A percentile compares a stretch with the other conserved stretches of the same genome.
These are phyloP conservation scores for Perodicticus potto DNA, from an alignment of 2,797 vertebrate species.

Conservation along the genomic window DNA sequence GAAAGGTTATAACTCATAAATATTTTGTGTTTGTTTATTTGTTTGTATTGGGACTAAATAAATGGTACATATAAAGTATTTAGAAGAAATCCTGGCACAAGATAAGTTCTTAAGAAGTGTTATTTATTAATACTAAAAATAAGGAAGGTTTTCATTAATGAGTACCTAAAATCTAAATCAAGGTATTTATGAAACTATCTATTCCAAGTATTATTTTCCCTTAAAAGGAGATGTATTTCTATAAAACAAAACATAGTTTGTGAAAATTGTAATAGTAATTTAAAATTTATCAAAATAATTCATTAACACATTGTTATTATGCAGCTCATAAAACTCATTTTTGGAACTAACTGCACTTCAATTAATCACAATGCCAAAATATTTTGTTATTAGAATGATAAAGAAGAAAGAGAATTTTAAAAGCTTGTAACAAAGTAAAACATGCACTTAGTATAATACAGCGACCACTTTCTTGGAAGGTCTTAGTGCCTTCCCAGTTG, in stretches of 20 bases:
- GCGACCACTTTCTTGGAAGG: not conserved
- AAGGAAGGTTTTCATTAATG: not conserved
- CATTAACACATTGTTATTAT: not conserved
- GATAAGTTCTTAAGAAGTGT: not conserved
- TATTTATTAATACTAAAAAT: conserved; percentile 1
- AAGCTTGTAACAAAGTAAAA: not conserved
- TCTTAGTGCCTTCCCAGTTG: not conserved
- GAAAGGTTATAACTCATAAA: not conserved
- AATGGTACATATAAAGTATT: not conserved
- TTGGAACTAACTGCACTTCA: conserved; percentile 6
- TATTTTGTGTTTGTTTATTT: not conserved
- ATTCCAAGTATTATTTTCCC: not conserved
- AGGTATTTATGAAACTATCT: not conserved
- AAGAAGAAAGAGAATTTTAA: not conserved
- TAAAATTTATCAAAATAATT: not conserved
- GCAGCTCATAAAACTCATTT: not conserved
- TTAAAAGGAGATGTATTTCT: not conserved
- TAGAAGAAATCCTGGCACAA: not conserved
- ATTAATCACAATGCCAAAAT: not conserved
- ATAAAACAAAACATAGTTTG: not conserved
- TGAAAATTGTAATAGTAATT: not conserved
- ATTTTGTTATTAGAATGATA: not conserved
- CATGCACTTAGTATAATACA: not conserved
- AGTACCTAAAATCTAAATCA: not conserved
- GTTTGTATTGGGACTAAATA: no score